These are phyloP conservation scores for Nestor notabilis DNA, from an alignment of 2,113 vertebrate genomes.

Conservation along the genomic window DNA sequence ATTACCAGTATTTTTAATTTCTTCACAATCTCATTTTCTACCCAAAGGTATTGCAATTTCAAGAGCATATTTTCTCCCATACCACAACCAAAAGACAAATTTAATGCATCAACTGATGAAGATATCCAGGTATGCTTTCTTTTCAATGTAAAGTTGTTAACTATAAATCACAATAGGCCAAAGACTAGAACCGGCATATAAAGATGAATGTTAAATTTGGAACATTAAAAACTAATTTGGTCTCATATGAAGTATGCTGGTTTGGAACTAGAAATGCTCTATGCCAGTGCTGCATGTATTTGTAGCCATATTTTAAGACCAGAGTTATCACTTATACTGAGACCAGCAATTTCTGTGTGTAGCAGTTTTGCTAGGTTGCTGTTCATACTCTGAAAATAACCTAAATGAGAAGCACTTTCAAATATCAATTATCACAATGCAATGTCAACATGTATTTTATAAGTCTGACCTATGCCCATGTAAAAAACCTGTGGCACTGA, in stretches of 20 bases:
- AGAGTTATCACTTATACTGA: not conserved
- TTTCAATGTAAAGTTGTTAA: not conserved
- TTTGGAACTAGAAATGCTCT: not conserved
- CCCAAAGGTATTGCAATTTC: not conserved
- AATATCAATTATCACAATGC: not conserved
- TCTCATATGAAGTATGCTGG: not conserved
- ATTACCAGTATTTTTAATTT: not conserved
- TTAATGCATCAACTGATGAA: not conserved
- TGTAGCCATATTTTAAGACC: not conserved
- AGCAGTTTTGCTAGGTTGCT: not conserved
- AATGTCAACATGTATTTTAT: not conserved
- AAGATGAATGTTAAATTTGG: not conserved
- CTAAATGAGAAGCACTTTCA: not conserved
- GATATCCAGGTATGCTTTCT: constrained; percentile 21
- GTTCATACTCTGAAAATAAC: not conserved
- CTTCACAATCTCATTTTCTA: not conserved
- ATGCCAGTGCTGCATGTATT: not conserved
- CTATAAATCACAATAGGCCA: not conserved
- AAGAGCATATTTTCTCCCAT: not conserved
- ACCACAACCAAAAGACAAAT: constrained; percentile 46
- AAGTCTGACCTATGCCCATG: not conserved
- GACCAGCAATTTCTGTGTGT: rapidly evolving
- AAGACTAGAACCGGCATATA: not conserved
- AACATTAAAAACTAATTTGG: not conserved
- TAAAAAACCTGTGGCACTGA: not conserved